Conservation (phyloP, 1,140 invertebrate species). For the Caenorhabditis brenneri region DNA sequence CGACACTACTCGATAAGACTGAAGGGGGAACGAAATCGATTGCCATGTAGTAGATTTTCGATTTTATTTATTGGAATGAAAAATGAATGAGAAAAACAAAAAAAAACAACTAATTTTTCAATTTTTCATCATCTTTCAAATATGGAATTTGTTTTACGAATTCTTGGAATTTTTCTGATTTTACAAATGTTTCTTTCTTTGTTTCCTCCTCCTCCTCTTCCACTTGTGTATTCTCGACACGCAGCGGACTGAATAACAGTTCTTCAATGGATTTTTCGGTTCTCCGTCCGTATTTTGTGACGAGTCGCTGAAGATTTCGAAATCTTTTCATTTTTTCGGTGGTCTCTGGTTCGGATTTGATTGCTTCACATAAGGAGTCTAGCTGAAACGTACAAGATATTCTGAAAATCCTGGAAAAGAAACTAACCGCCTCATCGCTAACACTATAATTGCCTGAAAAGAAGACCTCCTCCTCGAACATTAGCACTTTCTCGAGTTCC, state of each 20-base stretch:
- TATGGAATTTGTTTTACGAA: slow-evolving; percentile 33
- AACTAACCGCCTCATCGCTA: slow-evolving; percentile 39
- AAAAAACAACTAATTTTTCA: background rate
- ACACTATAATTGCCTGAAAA: slow-evolving; percentile 32
- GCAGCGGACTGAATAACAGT: background rate
- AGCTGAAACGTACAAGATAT: slow-evolving; percentile 32
- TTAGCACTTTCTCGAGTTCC: slow-evolving; percentile 22
- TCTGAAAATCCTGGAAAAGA: background rate
- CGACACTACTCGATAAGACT: slow-evolving; percentile 12
- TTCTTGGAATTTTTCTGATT: background rate
- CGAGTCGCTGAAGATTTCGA: background rate
- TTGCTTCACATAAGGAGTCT: slow-evolving; percentile 1
- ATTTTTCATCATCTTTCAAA: slow-evolving; percentile 16
- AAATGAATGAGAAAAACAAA: background rate
- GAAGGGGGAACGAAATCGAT: background rate
- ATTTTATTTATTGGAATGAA: background rate
- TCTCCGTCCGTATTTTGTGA: slow-evolving; percentile 37
- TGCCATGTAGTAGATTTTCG: background rate
- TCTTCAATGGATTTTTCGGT: slow-evolving; percentile 28
- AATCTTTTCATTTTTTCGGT: slow-evolving; percentile 34
- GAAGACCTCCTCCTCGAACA: slow-evolving; percentile 36
- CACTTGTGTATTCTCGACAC: background rate
- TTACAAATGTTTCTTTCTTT: background rate
- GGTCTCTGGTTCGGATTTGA: background rate
- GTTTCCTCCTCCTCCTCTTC: background rate